phyloP scores from a whole-genome alignment of 1,140 invertebrate genomes.

The Pemphigus obesinymphae region DNA sequence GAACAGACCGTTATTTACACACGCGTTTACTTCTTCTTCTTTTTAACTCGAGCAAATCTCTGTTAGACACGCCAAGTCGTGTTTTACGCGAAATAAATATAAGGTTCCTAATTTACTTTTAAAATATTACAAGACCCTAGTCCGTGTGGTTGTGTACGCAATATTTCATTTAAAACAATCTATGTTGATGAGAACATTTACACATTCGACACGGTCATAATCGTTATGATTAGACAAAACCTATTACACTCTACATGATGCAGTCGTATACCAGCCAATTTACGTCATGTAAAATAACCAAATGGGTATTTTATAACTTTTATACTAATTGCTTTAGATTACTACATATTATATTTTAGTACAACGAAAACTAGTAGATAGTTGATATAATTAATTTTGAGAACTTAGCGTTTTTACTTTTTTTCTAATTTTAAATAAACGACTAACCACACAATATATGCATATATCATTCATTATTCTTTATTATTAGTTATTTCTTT shows the following conservation, averaged over 20 bases:
- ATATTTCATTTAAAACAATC: constrained; percentile 7
- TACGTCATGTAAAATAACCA: not conserved
- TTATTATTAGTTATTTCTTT: no score
- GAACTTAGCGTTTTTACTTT: not conserved
- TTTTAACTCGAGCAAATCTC: not conserved
- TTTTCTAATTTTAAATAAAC: not conserved
- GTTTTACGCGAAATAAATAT: not conserved
- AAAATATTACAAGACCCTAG: not conserved
- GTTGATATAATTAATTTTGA: not conserved
- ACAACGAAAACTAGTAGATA: not conserved
- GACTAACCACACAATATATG: not conserved
- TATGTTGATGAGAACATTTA: not conserved
- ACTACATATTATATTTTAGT: not conserved
- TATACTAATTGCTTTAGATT: not conserved
- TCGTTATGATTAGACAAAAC: not conserved
- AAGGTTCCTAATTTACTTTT: not conserved
- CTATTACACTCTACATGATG: not conserved
- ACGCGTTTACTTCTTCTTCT: not conserved
- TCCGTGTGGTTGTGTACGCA: not conserved
- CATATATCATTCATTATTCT: no score
- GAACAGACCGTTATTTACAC: not conserved
- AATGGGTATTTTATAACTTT: constrained; percentile 19
- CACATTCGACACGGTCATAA: constrained; percentile 13
- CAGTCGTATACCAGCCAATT: not conserved
- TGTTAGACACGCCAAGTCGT: not conserved